Evolutionary conservation across 2,113 vertebrate species (phyloP).

Genomic region (Sceloporus undulatus): DNA sequence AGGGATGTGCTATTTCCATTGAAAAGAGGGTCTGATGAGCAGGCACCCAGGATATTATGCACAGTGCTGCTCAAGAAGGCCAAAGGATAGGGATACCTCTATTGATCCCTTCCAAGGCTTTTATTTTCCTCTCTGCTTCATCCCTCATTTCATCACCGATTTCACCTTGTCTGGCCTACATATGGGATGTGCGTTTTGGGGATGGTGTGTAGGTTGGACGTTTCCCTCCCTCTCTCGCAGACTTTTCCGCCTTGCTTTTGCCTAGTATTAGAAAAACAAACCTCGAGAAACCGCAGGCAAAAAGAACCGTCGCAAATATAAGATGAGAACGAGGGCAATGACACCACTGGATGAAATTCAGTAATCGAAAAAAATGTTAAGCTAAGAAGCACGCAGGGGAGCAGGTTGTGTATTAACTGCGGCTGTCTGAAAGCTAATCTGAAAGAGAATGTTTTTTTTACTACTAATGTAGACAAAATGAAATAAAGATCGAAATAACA

Average conservation of each 20-base stretch:
- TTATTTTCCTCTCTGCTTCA: neutral
- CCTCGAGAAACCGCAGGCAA: conserved; percentile 10
- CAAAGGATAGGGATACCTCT: conserved; percentile 46
- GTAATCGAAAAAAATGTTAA: too few relatives aligned
- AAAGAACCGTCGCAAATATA: too few relatives aligned
- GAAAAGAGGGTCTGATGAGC: conserved; percentile 32
- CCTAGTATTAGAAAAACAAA: conserved; percentile 27
- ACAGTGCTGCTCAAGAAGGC: conserved; percentile 44
- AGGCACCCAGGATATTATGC: conserved; percentile 33
- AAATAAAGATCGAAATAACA: too few relatives aligned
- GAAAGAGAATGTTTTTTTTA: too few relatives aligned
- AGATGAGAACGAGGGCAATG: too few relatives aligned
- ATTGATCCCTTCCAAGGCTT: conserved; percentile 29
- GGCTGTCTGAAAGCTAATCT: too few relatives aligned
- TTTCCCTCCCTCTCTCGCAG: neutral
- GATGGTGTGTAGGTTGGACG: too few relatives aligned
- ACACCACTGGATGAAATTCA: too few relatives aligned
- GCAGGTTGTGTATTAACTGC: too few relatives aligned
- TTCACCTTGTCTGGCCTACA: neutral
- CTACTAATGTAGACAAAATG: too few relatives aligned
- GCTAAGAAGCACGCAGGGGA: too few relatives aligned
- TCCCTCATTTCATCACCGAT: conserved; percentile 17
- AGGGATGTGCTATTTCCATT: conserved; percentile 46
- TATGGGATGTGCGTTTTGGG: neutral
- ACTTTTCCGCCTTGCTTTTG: neutral